phyloP scores from a whole-genome alignment of 2,888 invertebrate genomes.

The Hedychridium roseum region DNA sequence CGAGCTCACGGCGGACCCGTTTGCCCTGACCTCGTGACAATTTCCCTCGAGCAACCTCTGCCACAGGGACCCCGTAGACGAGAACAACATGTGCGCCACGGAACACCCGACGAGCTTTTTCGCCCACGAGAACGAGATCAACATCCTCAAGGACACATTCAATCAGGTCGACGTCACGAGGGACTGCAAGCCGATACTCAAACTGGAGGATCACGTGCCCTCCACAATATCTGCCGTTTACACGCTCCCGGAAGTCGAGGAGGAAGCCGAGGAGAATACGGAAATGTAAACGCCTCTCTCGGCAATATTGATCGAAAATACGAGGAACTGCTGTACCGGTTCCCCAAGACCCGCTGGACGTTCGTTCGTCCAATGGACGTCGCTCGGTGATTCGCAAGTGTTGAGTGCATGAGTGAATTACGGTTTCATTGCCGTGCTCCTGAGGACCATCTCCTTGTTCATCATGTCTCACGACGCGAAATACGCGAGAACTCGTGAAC shows the following conservation, averaged over 20 bases:
- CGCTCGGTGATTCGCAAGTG: no score
- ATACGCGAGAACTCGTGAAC: no score
- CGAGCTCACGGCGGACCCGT: conserved; percentile 72
- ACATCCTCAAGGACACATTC: conserved; percentile 60
- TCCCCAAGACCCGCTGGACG: no score
- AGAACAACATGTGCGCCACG: conserved; percentile 51
- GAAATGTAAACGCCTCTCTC: conserved; percentile 60
- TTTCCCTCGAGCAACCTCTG: conserved; percentile 66
- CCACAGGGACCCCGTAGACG: conserved; percentile 58
- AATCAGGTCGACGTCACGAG: conserved; percentile 62
- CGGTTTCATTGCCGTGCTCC: no score
- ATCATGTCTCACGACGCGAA: no score
- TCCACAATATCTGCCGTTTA: conserved; percentile 54
- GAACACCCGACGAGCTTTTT: conserved; percentile 57
- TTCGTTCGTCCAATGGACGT: no score
- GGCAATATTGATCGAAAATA: no score
- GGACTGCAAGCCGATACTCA: conserved; percentile 60
- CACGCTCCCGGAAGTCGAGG: conserved; percentile 60
- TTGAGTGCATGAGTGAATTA: no score
- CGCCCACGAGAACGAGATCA: conserved; percentile 62
- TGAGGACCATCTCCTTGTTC: no score
- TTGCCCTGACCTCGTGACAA: conserved; percentile 79
- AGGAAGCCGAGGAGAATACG: conserved; percentile 60
- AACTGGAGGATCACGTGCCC: conserved; percentile 55
- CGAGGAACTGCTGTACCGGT: no score